These are phyloP conservation scores for Microtus californicus DNA, from an alignment of 2,797 vertebrate genomes.

Conservation along the genomic window DNA sequence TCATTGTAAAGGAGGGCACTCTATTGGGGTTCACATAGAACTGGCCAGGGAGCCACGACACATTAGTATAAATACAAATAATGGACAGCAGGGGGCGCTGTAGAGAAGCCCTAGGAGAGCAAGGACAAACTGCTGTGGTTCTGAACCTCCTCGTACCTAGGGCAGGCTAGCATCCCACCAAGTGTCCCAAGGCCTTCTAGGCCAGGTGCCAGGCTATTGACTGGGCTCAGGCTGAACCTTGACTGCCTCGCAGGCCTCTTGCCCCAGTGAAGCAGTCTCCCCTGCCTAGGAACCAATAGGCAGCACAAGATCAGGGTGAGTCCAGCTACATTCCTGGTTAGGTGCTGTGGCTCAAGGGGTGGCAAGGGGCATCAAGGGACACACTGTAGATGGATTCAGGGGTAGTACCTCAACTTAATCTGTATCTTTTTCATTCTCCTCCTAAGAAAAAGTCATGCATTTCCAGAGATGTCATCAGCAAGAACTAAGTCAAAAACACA, in stretches of 20 bases:
- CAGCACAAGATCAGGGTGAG: neutral
- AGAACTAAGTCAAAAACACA: neutral
- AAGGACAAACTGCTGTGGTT: neutral
- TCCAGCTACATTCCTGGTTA: neutral
- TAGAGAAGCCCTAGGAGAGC: neutral
- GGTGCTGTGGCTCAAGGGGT: neutral
- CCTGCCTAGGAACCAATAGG: neutral
- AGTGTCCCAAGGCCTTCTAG: neutral
- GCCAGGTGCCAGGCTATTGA: neutral
- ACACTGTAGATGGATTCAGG: neutral
- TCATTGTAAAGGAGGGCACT: neutral
- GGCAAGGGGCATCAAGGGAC: neutral
- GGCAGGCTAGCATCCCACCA: neutral
- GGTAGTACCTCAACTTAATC: neutral
- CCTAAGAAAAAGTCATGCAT: neutral
- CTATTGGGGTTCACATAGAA: neutral
- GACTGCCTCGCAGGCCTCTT: neutral
- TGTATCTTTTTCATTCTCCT: neutral
- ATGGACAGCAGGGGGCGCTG: slow-evolving; percentile 43
- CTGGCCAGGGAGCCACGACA: neutral
- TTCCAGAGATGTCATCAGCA: neutral
- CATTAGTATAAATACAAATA: neutral
- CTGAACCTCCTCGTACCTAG: neutral
- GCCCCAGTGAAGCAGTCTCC: neutral
- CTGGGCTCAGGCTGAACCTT: neutral